These are phyloP conservation scores for Eupithecia pulchellata DNA, from an alignment of 2,888 invertebrate species.

Conservation along the genomic window DNA sequence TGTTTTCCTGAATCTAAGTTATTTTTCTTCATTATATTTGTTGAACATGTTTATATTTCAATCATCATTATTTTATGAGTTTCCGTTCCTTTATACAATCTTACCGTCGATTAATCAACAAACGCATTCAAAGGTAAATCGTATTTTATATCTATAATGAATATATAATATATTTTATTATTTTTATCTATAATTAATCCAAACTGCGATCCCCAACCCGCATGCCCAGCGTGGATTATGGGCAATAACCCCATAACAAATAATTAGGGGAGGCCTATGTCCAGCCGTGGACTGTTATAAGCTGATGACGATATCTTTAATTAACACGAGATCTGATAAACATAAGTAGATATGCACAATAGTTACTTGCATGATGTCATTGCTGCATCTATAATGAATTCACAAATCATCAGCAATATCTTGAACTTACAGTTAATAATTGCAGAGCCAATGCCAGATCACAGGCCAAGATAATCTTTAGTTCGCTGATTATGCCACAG, in stretches of 20 bases:
- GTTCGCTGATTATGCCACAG: too few species aligned
- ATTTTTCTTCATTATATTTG: constrained; percentile 8
- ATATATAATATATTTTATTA: too few species aligned
- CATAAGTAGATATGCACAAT: not conserved
- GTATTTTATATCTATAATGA: too few species aligned
- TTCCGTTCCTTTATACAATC: not conserved
- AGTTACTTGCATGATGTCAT: constrained; percentile 20
- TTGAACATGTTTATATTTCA: not conserved
- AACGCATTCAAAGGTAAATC: not conserved
- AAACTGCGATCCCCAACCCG: too few species aligned
- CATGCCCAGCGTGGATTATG: too few species aligned
- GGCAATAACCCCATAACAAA: too few species aligned
- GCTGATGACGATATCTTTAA: too few species aligned
- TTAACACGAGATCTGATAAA: not conserved
- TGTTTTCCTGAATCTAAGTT: constrained; percentile 32
- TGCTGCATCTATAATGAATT: not conserved
- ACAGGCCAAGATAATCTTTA: too few species aligned
- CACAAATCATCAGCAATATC: not conserved
- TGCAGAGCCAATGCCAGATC: not conserved
- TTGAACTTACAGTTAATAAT: not conserved
- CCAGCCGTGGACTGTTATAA: too few species aligned
- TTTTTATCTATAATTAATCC: too few species aligned
- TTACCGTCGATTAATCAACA: not conserved
- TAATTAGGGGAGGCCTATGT: too few species aligned
- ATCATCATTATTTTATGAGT: not conserved